These are phyloP conservation scores for Cotesia typhae DNA, from an alignment of 1,140 invertebrate species.

Conservation along the genomic window DNA sequence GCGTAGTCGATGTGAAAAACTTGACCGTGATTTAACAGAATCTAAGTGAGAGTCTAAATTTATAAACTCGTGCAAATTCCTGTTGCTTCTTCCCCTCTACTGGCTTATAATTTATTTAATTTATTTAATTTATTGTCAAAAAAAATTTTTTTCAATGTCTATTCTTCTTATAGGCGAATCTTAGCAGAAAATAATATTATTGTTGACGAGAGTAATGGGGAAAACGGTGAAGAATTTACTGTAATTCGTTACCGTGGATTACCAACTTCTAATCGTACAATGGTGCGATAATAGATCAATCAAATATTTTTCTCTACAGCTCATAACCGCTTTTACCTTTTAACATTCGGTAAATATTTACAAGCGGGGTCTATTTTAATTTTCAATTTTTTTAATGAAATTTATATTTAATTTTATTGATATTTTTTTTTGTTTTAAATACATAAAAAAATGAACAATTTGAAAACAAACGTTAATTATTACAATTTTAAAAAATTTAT, in stretches of 20 bases:
- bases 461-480: no score
- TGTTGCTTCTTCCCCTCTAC: constrained; percentile 5
- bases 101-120: constrained; percentile 9
- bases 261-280: constrained; percentile 58
- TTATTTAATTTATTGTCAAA: constrained; percentile 11
- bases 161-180: constrained; percentile 57
- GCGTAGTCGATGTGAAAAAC: constrained; percentile 55
- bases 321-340: no score
- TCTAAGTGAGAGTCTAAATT: constrained; percentile 55
- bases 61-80: constrained; percentile 17
- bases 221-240: constrained; percentile 58
- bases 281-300: constrained; percentile 50
- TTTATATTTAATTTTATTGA: no score
- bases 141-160: background rate
- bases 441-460: no score
- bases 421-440: no score
- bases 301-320: background rate
- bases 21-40: constrained; percentile 55
- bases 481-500: no score
- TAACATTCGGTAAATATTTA: no score
- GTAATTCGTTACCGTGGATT: constrained; percentile 55
- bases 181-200: constrained; percentile 59
- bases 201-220: constrained; percentile 56
- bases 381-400: no score
- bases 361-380: no score